Evolutionary conservation across 2,888 invertebrate genomes (phyloP).

Genomic region (Limenitis camilla): DNA sequence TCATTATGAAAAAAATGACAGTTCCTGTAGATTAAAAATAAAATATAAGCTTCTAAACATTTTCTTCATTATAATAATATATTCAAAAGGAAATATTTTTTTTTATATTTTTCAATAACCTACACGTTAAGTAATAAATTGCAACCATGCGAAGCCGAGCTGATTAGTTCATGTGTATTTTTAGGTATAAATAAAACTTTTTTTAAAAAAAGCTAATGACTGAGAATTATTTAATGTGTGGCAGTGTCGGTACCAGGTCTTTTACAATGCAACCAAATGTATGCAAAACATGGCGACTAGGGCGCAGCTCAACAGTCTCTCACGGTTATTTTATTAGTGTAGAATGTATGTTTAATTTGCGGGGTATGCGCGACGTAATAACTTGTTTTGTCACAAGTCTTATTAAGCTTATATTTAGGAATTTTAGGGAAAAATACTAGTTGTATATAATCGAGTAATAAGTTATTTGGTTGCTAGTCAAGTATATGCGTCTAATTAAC

Average conservation of each 20-base stretch:
- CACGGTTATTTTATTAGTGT: slow-evolving; percentile 25
- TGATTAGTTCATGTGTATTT: too few species aligned
- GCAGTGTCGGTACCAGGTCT: neutral
- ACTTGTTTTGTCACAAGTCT: slow-evolving; percentile 23
- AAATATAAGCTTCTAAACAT: too few species aligned
- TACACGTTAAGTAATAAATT: too few species aligned
- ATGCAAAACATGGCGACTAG: slow-evolving; percentile 22
- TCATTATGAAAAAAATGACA: too few species aligned
- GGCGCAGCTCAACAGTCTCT: slow-evolving; percentile 23
- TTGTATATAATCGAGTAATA: neutral
- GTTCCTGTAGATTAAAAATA: too few species aligned
- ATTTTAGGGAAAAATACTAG: slow-evolving; percentile 6
- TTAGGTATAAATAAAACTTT: too few species aligned
- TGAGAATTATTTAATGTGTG: too few species aligned
- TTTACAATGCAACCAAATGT: slow-evolving; percentile 17
- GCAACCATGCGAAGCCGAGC: too few species aligned
- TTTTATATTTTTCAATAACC: too few species aligned
- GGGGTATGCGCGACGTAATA: slow-evolving; percentile 22
- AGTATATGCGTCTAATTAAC: neutral
- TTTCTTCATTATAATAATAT: too few species aligned
- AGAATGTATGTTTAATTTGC: slow-evolving; percentile 23
- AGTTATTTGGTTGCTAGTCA: neutral
- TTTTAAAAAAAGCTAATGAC: too few species aligned
- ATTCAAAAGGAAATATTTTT: too few species aligned
- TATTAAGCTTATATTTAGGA: slow-evolving; percentile 14